Base-by-base conservation (phyloP, 2,888 invertebrate genomes). In the Pristionchus mayeri region DNA sequence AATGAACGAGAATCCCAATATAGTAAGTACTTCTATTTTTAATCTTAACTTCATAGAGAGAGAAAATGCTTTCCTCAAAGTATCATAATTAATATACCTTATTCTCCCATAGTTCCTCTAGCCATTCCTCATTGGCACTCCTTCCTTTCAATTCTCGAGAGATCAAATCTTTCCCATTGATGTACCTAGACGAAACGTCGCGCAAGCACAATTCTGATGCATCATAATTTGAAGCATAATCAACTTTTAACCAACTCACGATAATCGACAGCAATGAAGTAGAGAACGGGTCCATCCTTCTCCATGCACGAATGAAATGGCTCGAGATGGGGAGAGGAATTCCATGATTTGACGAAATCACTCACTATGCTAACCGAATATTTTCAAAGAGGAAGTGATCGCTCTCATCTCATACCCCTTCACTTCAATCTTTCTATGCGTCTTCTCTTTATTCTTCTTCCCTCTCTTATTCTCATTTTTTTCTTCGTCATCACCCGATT, bases 141-240 rank as follows among this genome's bases (percentile, higher is more conserved):
- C 60, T 37, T 30, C 27, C 44, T 24, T 37, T 40, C 16, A 60
- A 81, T 37, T 81, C 81, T 16, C 63, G 37, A 40, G 60, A 60
- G n/a, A 81, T 48, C 30, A 40, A 40, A 50, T 60, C 60, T 18
- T 40, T 34, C 18, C 27, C 44, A 21, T 40, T 30, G 44, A 81
- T n/a, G 60, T 60, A 81, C 16, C 81, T 34, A 9, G 81, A 27
- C 18, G 81, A 60, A 44, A 81, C 81, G n/a, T 81, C 81, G 27
- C 81, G 40, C 1, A 60, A 9, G 6, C 40, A 6, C 3, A 40
- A 60, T 3, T 81, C 81, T 81, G 40, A 3, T 11, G n/a, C 37
- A n/a, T n/a, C n/a, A n/a, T n/a, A n/a, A n/a, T n/a, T n/a, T n/a
- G n/a, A n/a, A n/a, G n/a, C n/a, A n/a, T n/a, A n/a, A n/a, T n/a